These are phyloP conservation scores for Mya arenaria DNA, from an alignment of 1,140 invertebrate genomes.

Conservation along the genomic window DNA sequence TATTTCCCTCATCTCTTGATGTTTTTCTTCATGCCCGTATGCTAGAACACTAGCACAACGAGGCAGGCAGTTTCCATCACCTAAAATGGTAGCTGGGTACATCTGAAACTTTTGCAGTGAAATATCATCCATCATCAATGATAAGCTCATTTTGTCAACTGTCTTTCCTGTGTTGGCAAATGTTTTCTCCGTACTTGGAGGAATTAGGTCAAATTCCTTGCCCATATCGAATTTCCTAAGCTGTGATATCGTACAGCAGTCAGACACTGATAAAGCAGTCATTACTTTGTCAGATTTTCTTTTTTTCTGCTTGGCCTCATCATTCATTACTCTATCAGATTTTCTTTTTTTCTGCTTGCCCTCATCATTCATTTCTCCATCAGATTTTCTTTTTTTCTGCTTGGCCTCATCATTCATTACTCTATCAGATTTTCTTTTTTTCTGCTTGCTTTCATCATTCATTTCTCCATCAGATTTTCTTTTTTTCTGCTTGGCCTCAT, in stretches of 20 bases:
- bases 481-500: background rate
- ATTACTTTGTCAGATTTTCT: background rate
- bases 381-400: background rate
- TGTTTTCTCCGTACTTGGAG: background rate
- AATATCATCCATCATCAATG: conserved; percentile 2
- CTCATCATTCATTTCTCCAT: background rate
- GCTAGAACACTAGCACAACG: conserved; percentile 9
- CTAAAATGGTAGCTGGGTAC: background rate
- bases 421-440: background rate
- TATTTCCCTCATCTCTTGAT: conserved; percentile 22
- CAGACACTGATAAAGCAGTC: background rate
- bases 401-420: background rate
- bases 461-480: background rate
- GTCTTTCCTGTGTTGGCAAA: conserved; percentile 17
- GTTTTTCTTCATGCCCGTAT: background rate
- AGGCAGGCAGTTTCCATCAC: conserved; percentile 25
- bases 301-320: background rate
- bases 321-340: background rate
- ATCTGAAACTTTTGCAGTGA: background rate
- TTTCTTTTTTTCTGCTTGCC: background rate
- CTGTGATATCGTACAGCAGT: background rate
- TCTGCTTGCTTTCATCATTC: background rate
- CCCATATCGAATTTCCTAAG: background rate
- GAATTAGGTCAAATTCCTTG: background rate
- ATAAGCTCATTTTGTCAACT: conserved; percentile 4